These are phyloP conservation scores for Actinia equina DNA, from an alignment of 64 coral and sea anemone genomes.

Conservation along the genomic window DNA sequence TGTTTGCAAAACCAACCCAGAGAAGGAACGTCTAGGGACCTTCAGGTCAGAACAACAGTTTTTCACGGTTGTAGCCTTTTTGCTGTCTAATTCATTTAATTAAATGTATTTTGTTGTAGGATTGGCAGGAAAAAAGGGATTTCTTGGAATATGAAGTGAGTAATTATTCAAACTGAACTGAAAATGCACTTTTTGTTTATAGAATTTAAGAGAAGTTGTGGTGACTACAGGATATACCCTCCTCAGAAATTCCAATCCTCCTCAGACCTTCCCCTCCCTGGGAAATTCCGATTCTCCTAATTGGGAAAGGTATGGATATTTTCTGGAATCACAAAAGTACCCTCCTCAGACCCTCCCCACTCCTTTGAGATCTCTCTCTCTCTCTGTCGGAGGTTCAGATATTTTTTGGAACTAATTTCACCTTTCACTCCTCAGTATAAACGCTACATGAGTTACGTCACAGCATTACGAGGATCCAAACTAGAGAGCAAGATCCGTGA, in stretches of 20 bases:
- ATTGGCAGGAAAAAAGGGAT: slow-evolving; percentile 89
- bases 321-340: too few relatives aligned
- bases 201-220: too few relatives aligned
- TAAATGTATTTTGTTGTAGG: slow-evolving; percentile 24
- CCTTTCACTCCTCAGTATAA: slow-evolving; percentile 63
- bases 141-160: slow-evolving; percentile 85
- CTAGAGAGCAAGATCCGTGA: slow-evolving; percentile 80
- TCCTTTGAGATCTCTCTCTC: too few relatives aligned
- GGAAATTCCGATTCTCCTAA: too few relatives aligned
- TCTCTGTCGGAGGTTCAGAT: too few relatives aligned
- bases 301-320: too few relatives aligned
- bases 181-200: not conserved
- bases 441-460: slow-evolving; percentile 77
- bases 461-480: slow-evolving; percentile 71
- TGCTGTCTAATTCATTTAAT: not conserved
- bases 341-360: too few relatives aligned
- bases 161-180: too few relatives aligned
- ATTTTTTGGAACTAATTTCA: not conserved
- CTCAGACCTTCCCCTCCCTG: too few relatives aligned
- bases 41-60: slow-evolving; percentile 45
- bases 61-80: not conserved
- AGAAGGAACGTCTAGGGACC: slow-evolving; percentile 55
- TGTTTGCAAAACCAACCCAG: slow-evolving; percentile 78
- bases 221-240: too few relatives aligned
- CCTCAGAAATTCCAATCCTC: too few relatives aligned